These are phyloP conservation scores for Aphis gossypii DNA, from an alignment of 1,140 invertebrate species.

Conservation along the genomic window DNA sequence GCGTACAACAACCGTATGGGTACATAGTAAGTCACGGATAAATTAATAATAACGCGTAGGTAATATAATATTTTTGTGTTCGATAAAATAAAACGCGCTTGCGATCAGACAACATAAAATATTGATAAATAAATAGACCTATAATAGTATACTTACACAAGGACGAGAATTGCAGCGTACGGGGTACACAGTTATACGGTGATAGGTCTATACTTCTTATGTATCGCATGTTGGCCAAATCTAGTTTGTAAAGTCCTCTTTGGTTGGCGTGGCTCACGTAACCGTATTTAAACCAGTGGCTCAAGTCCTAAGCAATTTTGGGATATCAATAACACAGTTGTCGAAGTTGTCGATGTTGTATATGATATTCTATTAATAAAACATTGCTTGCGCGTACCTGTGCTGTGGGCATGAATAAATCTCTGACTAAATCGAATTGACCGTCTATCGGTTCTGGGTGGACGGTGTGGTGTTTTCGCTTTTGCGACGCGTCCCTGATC, in stretches of 20 bases:
- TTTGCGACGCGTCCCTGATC: conserved; percentile 78
- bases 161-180: conserved; percentile 75
- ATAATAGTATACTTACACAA: conserved; percentile 71
- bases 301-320: conserved; percentile 67
- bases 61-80: not conserved
- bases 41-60: not conserved
- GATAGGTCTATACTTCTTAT: conserved; percentile 77
- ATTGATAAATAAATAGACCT: not conserved
- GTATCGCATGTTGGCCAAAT: conserved; percentile 79
- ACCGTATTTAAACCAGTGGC: conserved; percentile 75
- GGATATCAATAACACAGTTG: not conserved
- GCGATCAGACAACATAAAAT: not conserved
- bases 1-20: not conserved
- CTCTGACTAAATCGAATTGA: conserved; percentile 79
- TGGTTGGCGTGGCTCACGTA: conserved; percentile 81
- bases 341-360: not conserved
- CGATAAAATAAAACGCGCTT: not conserved
- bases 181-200: conserved; percentile 79
- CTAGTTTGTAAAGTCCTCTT: conserved; percentile 78
- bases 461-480: conserved; percentile 79
- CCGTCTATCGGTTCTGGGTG: conserved; percentile 82
- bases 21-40: not conserved
- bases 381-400: conserved; percentile 63
- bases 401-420: conserved; percentile 74
- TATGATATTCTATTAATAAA: not conserved